Evolutionary conservation across 1,140 invertebrate species (phyloP).

Genomic region (Leptinotarsa defecta): DNA sequence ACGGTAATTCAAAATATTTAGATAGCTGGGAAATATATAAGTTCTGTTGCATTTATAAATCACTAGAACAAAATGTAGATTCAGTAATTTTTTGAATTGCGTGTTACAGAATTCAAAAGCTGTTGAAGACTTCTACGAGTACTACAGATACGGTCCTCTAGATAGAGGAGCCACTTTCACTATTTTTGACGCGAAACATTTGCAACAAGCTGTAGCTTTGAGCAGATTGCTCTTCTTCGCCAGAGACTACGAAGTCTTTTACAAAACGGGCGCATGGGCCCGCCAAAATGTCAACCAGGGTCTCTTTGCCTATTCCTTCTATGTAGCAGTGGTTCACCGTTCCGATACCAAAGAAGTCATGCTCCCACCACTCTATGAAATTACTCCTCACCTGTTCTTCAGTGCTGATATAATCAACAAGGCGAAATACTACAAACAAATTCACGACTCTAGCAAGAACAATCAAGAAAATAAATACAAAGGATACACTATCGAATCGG

Average conservation of each 20-base stretch:
- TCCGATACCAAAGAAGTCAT: constrained; percentile 63
- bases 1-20: too few species aligned
- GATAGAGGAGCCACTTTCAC: constrained; percentile 55
- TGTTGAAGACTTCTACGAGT: constrained; percentile 57
- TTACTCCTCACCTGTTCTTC: constrained; percentile 68
- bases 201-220: constrained; percentile 61
- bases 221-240: constrained; percentile 66
- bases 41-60: too few species aligned
- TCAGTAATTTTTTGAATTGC: too few species aligned
- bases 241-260: constrained; percentile 68
- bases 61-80: too few species aligned
- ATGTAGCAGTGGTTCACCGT: constrained; percentile 65
- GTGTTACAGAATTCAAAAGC: constrained; percentile 47
- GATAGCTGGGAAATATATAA: too few species aligned
- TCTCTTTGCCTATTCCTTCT: constrained; percentile 66
- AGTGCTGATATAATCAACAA: constrained; percentile 62
- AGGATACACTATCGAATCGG: constrained; percentile 58
- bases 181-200: constrained; percentile 58
- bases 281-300: constrained; percentile 66
- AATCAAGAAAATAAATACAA: constrained; percentile 44
- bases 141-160: constrained; percentile 54
- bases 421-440: constrained; percentile 61
- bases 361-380: constrained; percentile 69
- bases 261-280: constrained; percentile 67
- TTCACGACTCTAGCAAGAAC: constrained; percentile 43